Evolutionary conservation across 2,113 vertebrate species (phyloP), one percentile per base, ranked within the genome.

Genomic region (Lepus timidus): DNA sequence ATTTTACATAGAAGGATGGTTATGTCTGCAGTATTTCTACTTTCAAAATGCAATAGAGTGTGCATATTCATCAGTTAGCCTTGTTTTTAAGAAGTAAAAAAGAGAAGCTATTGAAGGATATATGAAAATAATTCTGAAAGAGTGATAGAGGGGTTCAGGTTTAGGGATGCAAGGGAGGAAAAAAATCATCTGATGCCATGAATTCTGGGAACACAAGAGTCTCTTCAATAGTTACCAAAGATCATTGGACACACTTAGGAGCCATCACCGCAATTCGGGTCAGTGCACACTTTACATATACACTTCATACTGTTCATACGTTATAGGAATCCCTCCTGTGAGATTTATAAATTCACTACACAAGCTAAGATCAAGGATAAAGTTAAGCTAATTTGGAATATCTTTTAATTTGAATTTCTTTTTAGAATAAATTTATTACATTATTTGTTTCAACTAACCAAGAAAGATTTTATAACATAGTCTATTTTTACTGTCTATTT

Each of bases 381-480:
- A 85, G 4, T 78, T 91, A 7, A 75, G 52, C 3, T 88, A 64
- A 49, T 70, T 82, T 16, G 39, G 44, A 94, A 49, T 61, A 36
- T 74, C 16, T 78, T 73, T 83, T 85, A 83, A 71, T 73, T 80
- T 88, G 2, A 79, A 70, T 58, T 76, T n/a, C 9, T 87, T 85
- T 67, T 74, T 49, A 36, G 82, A 55, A 89, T 27, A 74, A 84
- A 78, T 61, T 31, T 44, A 74, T 71, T 39, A 90, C 33, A 65
- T 55, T 83, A 10, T 88, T 25, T 85, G 3, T 92, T 90, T 95
- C 16, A 58, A 51, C 14, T 91, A 88, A 67, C 6, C 64, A 70
- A 17, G 25, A 61, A 27, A 90, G 79, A 62, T 70, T 85, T 80
- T 67, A 68, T 75, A 22, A 12, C 65, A 13, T 76, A 31, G 33